Conservation (phyloP, 2,797 vertebrate species). For the Phoebastria nigripes region DNA sequence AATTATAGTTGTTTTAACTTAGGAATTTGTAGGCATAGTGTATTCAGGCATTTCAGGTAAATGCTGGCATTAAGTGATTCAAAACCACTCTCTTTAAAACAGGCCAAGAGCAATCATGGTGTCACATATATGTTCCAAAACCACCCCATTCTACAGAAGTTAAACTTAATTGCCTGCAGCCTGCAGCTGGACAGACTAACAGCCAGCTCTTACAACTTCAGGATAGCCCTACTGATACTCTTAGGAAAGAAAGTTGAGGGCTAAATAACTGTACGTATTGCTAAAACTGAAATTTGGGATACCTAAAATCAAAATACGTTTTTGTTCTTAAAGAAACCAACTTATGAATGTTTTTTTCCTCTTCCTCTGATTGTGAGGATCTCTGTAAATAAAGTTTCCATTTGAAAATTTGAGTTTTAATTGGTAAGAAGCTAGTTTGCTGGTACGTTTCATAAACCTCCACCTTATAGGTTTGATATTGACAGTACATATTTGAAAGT, state of each 20-base stretch:
- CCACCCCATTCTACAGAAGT: not conserved
- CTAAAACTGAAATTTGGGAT: not conserved
- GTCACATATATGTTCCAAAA: not conserved
- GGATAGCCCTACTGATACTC: not conserved
- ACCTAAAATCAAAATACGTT: not conserved
- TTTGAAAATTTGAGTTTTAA: not conserved
- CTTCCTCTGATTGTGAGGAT: not conserved
- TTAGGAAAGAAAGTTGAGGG: not conserved
- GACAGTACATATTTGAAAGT: not conserved
- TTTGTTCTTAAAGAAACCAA: not conserved
- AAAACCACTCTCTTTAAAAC: not conserved
- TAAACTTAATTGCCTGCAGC: not conserved
- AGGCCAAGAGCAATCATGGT: not conserved
- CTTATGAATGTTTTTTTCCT: not conserved
- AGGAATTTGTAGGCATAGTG: not conserved
- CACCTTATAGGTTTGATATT: not conserved
- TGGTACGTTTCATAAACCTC: not conserved
- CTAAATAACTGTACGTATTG: not conserved
- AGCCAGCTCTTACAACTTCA: not conserved
- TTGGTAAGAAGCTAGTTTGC: not conserved
- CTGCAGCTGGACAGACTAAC: not conserved
- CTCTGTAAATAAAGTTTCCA: not conserved
- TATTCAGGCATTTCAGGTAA: not conserved
- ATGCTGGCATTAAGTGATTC: not conserved
- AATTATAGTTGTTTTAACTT: not conserved